Conservation (phyloP, 2,888 invertebrate species). For the Ecliptopera silaceata region DNA sequence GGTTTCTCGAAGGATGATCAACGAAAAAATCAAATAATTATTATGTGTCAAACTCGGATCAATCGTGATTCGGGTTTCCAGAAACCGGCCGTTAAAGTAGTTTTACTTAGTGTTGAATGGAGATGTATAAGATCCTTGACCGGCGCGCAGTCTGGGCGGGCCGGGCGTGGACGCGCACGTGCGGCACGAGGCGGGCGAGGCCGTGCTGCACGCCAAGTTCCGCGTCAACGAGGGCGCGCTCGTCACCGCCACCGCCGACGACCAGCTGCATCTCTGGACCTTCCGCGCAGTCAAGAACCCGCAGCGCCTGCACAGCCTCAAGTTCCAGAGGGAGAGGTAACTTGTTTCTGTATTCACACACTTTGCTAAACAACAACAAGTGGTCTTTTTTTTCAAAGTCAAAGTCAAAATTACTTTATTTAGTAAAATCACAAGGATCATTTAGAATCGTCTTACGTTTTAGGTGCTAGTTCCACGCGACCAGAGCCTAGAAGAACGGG, state of each 20-base stretch:
- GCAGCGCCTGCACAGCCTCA: constrained; percentile 97
- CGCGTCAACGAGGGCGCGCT: constrained; percentile 98
- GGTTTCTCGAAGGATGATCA: too few species aligned
- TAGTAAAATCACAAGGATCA: too few species aligned
- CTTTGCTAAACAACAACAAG: too few species aligned
- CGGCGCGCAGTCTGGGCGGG: constrained; percentile 90
- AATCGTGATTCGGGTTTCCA: too few species aligned
- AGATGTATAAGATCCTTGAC: constrained; percentile 51
- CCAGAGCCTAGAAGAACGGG: too few species aligned
- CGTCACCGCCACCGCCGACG: constrained; percentile 97
- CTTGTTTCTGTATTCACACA: neutral
- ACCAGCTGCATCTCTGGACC: constrained; percentile 98
- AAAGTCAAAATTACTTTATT: too few species aligned
- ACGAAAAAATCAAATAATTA: too few species aligned
- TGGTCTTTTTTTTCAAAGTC: too few species aligned
- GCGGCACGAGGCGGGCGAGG: constrained; percentile 90
- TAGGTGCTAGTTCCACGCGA: too few species aligned
- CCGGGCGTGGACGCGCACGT: constrained; percentile 98
- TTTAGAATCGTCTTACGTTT: too few species aligned
- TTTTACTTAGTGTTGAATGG: neutral
- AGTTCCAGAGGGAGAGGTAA: constrained; percentile 98
- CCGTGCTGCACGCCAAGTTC: constrained; percentile 96
- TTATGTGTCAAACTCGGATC: too few species aligned
- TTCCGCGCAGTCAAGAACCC: constrained; percentile 94
- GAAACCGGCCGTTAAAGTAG: too few species aligned